Percentiles rank a stretch among this genome's conserved stretches.
phyloP scores from a whole-genome alignment of 2,888 invertebrate genomes.

The Lepidocyrtoides sp. region DNA sequence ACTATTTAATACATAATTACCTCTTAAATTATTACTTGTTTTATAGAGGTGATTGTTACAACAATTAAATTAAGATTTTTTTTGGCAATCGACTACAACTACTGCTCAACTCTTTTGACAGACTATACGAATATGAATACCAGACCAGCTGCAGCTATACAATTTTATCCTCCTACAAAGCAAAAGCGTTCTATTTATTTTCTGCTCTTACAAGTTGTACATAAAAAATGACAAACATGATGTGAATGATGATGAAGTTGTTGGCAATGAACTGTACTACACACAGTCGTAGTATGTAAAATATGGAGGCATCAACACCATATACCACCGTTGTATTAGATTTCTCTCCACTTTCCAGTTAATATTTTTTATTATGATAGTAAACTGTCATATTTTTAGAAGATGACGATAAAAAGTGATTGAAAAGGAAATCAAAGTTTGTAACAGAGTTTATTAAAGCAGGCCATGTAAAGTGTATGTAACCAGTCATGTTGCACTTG shows the following conservation, averaged over 20 bases:
- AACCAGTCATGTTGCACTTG: not conserved
- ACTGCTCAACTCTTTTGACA: not conserved
- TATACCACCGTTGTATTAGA: not conserved
- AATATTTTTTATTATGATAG: constrained; percentile 19
- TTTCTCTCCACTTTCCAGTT: not conserved
- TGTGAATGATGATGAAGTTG: constrained; percentile 47
- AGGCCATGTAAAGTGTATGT: not conserved
- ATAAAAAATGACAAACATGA: not conserved
- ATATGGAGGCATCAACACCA: too few relatives aligned
- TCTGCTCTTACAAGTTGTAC: not conserved
- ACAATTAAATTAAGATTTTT: constrained; percentile 17
- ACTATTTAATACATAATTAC: constrained; percentile 48
- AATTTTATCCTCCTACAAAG: not conserved
- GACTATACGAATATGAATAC: too few relatives aligned
- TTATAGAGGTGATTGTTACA: constrained; percentile 7
- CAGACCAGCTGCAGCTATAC: not conserved
- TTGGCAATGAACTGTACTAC: constrained; percentile 48
- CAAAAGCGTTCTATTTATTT: not conserved
- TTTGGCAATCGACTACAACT: constrained; percentile 1
- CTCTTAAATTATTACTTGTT: not conserved
- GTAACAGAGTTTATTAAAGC: not conserved
- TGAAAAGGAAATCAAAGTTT: not conserved
- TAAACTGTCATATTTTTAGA: constrained; percentile 10
- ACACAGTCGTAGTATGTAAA: too few relatives aligned
- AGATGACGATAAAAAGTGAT: not conserved